A percentile compares a stretch with the other conserved stretches of the same genome.
Conservation (phyloP, 2,797 vertebrate genomes). For the Leucoraja ocellata region DNA sequence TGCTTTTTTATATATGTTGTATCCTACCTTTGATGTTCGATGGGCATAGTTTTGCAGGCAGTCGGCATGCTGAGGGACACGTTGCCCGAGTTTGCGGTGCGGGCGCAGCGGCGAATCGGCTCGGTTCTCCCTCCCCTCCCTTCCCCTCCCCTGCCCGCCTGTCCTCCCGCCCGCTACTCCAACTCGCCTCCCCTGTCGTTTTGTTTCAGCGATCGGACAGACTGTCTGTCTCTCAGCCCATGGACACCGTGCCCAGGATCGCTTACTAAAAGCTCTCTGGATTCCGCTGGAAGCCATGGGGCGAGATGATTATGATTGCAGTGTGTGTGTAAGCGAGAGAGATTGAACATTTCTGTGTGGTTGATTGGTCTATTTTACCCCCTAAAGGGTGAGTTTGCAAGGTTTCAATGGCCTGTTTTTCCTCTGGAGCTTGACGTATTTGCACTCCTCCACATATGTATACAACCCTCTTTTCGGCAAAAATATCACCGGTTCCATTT, state of each 20-base stretch:
- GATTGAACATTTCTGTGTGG: not conserved
- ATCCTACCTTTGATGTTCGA: too few relatives aligned
- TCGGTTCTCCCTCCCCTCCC: not conserved
- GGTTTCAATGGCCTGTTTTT: not conserved
- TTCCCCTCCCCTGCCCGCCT: too few relatives aligned
- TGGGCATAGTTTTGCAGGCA: too few relatives aligned
- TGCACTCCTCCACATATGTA: slow-evolving; percentile 31
- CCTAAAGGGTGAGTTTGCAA: slow-evolving; percentile 4
- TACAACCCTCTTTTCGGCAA: not conserved
- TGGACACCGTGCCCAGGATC: not conserved
- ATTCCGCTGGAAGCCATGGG: not conserved
- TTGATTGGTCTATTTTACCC: too few relatives aligned
- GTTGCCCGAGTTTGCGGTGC: not conserved
- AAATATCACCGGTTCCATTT: not conserved
- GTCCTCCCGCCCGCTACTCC: not conserved
- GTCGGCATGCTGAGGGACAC: not conserved
- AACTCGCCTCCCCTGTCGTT: slow-evolving; percentile 16
- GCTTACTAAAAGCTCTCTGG: not conserved
- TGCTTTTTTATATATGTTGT: not conserved
- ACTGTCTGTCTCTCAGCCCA: not conserved
- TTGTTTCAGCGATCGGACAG: not conserved
- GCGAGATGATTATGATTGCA: not conserved
- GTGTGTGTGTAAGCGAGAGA: not conserved
- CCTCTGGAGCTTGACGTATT: slow-evolving; percentile 32
- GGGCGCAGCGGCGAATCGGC: not conserved